Conservation (phyloP, 2,797 vertebrate genomes). For the Gouania willdenowi region DNA sequence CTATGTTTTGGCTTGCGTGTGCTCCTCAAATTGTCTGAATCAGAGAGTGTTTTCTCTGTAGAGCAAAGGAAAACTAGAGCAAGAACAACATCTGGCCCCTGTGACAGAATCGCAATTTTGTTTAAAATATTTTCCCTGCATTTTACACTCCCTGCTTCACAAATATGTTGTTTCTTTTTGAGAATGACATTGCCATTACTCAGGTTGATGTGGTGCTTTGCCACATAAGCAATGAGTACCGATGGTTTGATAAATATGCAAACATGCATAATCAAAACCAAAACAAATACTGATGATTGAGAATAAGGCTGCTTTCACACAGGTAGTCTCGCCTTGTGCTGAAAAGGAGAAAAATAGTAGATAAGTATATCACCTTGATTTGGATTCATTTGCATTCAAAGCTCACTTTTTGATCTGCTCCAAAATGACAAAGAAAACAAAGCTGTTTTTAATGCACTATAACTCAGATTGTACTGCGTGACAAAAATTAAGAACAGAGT, state of each 20-base stretch:
- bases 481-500: no score
- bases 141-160: slow-evolving; percentile 26
- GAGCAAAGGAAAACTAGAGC: slow-evolving; percentile 59
- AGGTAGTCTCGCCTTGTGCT: no score
- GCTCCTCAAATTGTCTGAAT: slow-evolving; percentile 54
- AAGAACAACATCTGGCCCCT: slow-evolving; percentile 56
- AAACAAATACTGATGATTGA: no score
- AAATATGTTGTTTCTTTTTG: slow-evolving; percentile 55
- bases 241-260: slow-evolving; percentile 53
- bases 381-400: no score
- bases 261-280: slow-evolving; percentile 55
- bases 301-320: no score
- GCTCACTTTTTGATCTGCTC: no score
- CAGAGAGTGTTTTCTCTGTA: slow-evolving; percentile 50
- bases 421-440: no score
- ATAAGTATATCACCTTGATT: no score
- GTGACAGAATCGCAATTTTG: slow-evolving; percentile 45
- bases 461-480: no score
- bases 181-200: slow-evolving; percentile 60
- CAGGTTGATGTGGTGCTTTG: slow-evolving; percentile 46
- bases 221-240: slow-evolving; percentile 53
- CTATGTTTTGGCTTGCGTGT: slow-evolving; percentile 42
- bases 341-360: no score
- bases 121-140: background rate
- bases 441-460: no score